These are phyloP conservation scores for Artibeus lituratus DNA, from an alignment of 2,797 vertebrate species.

Conservation along the genomic window DNA sequence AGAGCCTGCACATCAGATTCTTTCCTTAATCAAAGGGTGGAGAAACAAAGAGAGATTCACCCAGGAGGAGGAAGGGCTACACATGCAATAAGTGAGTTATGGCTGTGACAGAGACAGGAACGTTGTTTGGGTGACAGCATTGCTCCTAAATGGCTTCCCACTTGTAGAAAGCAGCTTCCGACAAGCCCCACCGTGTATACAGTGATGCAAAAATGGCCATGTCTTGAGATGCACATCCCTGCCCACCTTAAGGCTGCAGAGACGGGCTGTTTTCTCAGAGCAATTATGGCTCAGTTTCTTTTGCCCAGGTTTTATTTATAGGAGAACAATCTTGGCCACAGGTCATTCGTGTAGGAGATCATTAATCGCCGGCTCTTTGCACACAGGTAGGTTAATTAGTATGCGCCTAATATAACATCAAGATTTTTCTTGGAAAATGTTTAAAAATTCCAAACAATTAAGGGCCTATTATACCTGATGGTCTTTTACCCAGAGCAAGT, in stretches of 20 bases:
- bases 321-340: constrained; percentile 33
- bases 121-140: constrained; percentile 50
- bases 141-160: constrained; percentile 73
- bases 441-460: constrained; percentile 51
- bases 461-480: constrained; percentile 19
- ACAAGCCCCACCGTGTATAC: constrained; percentile 62
- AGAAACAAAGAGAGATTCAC: constrained; percentile 57
- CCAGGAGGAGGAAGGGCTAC: constrained; percentile 16
- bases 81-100: constrained; percentile 51
- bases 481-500: constrained; percentile 41
- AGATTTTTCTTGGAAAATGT: constrained; percentile 72
- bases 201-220: constrained; percentile 63
- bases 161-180: constrained; percentile 72
- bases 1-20: not conserved
- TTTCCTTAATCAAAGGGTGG: constrained; percentile 58
- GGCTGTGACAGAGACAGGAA: constrained; percentile 62
- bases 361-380: constrained; percentile 43
- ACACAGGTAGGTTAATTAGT: constrained; percentile 57
- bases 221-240: constrained; percentile 46
- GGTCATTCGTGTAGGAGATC: constrained; percentile 45
- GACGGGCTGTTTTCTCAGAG: constrained; percentile 13
- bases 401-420: not conserved
- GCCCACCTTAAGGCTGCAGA: not conserved
- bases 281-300: constrained; percentile 16
- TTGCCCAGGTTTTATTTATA: constrained; percentile 58